phyloP scores from a whole-genome alignment of 2,888 invertebrate genomes.

The Leistus spinibarbis region DNA sequence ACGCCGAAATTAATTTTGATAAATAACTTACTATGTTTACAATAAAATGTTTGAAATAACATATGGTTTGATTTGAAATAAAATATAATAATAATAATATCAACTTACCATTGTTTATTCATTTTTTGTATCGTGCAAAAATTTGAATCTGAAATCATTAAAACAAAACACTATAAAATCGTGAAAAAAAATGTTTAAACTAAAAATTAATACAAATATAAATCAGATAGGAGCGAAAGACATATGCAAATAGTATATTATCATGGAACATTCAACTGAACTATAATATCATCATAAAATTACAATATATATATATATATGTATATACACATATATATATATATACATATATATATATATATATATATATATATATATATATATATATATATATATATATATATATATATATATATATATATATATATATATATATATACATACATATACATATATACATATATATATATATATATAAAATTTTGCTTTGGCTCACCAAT shows the following conservation, averaged over 20 bases:
- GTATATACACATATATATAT: background rate
- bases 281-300: constrained; percentile 52
- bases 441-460: too few species aligned
- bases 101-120: constrained; percentile 6
- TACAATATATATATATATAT: background rate
- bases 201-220: background rate
- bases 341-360: too few species aligned
- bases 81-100: background rate
- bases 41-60: too few species aligned
- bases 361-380: too few species aligned
- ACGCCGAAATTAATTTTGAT: too few species aligned
- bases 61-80: background rate
- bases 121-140: background rate
- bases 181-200: background rate
- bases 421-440: too few species aligned
- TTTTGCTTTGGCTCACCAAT: too few species aligned
- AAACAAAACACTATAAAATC: background rate
- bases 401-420: too few species aligned
- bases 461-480: background rate
- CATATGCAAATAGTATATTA: constrained; percentile 43
- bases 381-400: too few species aligned
- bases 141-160: background rate
- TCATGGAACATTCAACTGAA: constrained; percentile 50
- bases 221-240: constrained; percentile 51
- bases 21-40: too few species aligned